These are phyloP conservation scores for Drosophila phalerata DNA, from an alignment of 2,888 invertebrate species.

Conservation along the genomic window DNA sequence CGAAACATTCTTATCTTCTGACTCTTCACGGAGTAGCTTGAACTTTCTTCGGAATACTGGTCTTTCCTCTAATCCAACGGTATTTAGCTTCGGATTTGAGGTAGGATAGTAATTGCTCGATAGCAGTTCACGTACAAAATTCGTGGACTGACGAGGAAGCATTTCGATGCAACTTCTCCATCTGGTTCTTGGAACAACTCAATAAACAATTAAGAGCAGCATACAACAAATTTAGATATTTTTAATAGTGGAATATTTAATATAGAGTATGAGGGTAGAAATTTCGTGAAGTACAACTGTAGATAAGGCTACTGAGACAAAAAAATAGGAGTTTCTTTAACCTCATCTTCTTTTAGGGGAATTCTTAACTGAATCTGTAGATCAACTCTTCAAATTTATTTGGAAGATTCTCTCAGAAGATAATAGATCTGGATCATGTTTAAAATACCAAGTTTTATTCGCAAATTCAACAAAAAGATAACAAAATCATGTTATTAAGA, in stretches of 20 bases:
- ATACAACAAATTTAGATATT: constrained; percentile 5
- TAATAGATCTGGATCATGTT: too few species aligned
- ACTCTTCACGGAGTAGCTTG: constrained; percentile 8
- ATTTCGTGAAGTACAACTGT: fast-evolving
- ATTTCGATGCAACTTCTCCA: constrained; percentile 12
- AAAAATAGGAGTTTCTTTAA: too few species aligned
- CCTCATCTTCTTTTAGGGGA: too few species aligned
- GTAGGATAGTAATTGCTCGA: background rate
- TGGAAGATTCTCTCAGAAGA: too few species aligned
- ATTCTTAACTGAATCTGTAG: too few species aligned
- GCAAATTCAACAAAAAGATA: too few species aligned
- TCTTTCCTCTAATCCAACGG: too few species aligned
- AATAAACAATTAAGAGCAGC: background rate
- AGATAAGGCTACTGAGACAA: constrained; percentile 1
- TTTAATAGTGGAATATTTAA: background rate
- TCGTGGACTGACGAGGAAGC: constrained; percentile 2
- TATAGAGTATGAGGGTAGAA: background rate
- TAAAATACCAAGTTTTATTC: too few species aligned
- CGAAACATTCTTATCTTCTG: constrained; percentile 3
- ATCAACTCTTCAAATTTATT: too few species aligned
- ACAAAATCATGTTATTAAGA: too few species aligned
- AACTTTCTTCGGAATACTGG: constrained; percentile 11
- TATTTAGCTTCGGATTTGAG: background rate
- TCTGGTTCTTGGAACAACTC: background rate
- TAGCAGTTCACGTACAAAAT: constrained; percentile 42